Percentiles rank a stretch among this genome's conserved stretches.
Evolutionary conservation across 2,888 invertebrate species (phyloP).

Genomic region (Pollenia griseotomentosa): DNA sequence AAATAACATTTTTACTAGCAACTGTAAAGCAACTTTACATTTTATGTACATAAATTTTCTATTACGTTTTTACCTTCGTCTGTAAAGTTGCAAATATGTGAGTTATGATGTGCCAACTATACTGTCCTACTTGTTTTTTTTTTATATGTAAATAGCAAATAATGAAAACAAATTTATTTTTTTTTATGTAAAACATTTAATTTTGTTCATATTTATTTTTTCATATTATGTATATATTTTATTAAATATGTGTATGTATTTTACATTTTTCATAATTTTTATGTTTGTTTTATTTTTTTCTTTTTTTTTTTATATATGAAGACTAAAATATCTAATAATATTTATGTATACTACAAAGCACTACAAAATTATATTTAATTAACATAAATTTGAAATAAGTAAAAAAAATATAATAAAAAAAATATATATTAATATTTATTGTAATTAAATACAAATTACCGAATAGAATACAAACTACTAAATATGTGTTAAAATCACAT

Average conservation of each 20-base stretch:
- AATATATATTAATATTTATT: slow-evolving; percentile 3
- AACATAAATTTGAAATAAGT: slow-evolving; percentile 15
- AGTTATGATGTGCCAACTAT: no score
- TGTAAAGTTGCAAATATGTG: no score
- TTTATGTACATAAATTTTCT: no score
- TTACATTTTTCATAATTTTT: slow-evolving; percentile 54
- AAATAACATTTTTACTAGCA: no score
- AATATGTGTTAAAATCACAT: slow-evolving; percentile 63
- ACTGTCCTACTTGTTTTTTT: no score
- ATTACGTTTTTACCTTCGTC: no score
- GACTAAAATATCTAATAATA: slow-evolving; percentile 55
- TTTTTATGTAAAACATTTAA: slow-evolving; percentile 67
- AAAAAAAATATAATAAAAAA: slow-evolving; percentile 5
- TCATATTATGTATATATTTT: slow-evolving; percentile 42
- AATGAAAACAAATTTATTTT: neutral
- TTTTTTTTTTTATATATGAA: slow-evolving; percentile 9
- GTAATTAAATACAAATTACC: slow-evolving; percentile 41
- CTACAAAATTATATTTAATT: slow-evolving; percentile 41
- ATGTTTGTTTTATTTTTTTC: neutral
- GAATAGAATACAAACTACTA: slow-evolving; percentile 46
- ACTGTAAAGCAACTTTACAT: no score
- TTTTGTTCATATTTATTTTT: slow-evolving; percentile 53
- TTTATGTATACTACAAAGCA: slow-evolving; percentile 57
- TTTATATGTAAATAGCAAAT: neutral
- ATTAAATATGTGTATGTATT: slow-evolving; percentile 56